Base-by-base conservation (phyloP, 2,797 vertebrate genomes). In the Lophius americanus region DNA sequence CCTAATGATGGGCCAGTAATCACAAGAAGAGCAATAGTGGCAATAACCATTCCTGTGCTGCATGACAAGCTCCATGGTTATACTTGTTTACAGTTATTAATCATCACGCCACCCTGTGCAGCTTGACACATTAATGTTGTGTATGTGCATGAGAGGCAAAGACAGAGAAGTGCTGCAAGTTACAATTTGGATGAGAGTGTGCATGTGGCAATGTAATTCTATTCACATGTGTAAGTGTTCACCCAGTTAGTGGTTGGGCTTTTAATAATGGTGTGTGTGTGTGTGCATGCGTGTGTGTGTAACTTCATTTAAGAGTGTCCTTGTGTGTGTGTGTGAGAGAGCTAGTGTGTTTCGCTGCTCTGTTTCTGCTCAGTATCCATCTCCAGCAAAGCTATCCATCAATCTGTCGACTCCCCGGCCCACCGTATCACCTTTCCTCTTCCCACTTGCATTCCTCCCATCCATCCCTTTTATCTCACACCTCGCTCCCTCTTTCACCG, bases 11-110 rank as follows among this genome's bases (percentile, higher is more conserved):
- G 70, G 73, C 74, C 61, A 56, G 85, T 88, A 89, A 91, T 91
- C 87, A 86, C 65, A 65, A 70, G 67, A 82, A 89, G 87, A 91
- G 83, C 76, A 70, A 91, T 90, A 83, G 82, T 14, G 80, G 87
- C 76, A 89, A 91, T 91, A 89, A 91, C 80, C 84, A 87, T 90
- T 89, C 88, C 81, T 58, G 80, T 70, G 79, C 68, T 68, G 46
- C 12, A 48, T 82, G 85, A 91, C 85, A 58, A 86, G 81, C 81
- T 89, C 82, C 86, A 68, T 84, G 85, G 79, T 72, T 84, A 83
- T 78, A 71, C 74, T 88, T 92, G 89, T 92, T 91, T 92, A 90
- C 86, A 76, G 83, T 88, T 90, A 88, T 90, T 88, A 88, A 79
- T 88, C 81, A 87, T 78, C n/a, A 69, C 68, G 68, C 71, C 69